A percentile compares a stretch with the other conserved stretches of the same genome.
These are phyloP conservation scores for Cebidichthys violaceus DNA, from an alignment of 2,113 vertebrate species.

Conservation along the genomic window DNA sequence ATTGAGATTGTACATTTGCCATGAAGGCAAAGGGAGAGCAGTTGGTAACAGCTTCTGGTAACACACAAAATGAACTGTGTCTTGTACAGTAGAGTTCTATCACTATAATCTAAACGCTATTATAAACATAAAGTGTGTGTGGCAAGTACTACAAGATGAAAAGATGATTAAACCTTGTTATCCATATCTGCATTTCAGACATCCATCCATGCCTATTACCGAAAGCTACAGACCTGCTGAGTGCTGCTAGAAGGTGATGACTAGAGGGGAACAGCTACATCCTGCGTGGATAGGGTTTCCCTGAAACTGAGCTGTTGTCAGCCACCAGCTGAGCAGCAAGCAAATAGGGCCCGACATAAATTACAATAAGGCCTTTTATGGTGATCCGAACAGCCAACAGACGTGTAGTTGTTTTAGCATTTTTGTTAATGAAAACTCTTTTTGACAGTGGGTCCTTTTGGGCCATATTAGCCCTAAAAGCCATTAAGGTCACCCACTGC, in stretches of 20 bases:
- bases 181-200: conserved; percentile 3
- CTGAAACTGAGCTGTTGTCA: conserved; percentile 72
- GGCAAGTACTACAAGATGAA: neutral
- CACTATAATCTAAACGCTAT: too few relatives aligned
- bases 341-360: conserved; percentile 36
- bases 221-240: conserved; percentile 51
- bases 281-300: conserved; percentile 69
- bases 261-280: conserved; percentile 65
- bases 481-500: conserved; percentile 50
- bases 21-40: neutral
- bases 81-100: neutral
- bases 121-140: neutral
- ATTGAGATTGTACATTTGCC: neutral
- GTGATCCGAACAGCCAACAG: conserved; percentile 4
- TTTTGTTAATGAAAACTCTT: conserved; percentile 34
- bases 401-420: conserved; percentile 29
- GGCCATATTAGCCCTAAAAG: conserved; percentile 64
- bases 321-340: conserved; percentile 58
- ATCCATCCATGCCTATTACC: conserved; percentile 26
- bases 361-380: conserved; percentile 48
- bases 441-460: conserved; percentile 37
- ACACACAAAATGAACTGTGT: neutral
- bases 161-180: neutral
- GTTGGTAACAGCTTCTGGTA: neutral
- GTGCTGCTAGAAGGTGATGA: conserved; percentile 63